A percentile compares a stretch with the other conserved stretches of the same genome.
Evolutionary conservation across 35 echinoderm and acorn worm genomes (phyloP).

Genomic region (Anneissia japonica): DNA sequence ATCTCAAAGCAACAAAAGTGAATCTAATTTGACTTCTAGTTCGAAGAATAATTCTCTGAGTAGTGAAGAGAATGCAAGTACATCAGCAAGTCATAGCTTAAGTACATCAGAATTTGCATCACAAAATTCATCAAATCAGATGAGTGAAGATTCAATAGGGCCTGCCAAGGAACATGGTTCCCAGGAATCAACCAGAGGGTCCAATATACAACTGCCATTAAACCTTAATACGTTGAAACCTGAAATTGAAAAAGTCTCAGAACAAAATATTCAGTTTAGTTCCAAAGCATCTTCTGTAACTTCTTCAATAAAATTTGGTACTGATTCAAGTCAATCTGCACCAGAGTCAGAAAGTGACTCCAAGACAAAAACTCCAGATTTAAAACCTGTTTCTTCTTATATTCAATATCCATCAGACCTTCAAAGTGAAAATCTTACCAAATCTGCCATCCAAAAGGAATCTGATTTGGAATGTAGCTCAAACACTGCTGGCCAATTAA

Average conservation of each 20-base stretch:
- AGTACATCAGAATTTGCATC: not conserved
- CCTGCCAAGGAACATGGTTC: not conserved
- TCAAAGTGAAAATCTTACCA: not conserved
- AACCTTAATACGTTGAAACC: slow-evolving; percentile 28
- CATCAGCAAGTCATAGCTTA: too few species aligned
- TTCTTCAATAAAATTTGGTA: not conserved
- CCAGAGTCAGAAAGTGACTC: not conserved
- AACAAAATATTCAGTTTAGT: not conserved
- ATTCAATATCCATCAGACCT: slow-evolving; percentile 38
- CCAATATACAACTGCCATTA: slow-evolving; percentile 31
- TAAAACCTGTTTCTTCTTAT: slow-evolving; percentile 24
- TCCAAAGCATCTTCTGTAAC: slow-evolving; percentile 19
- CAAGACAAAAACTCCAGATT: not conserved
- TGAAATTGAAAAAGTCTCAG: not conserved
- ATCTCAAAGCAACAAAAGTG: not conserved
- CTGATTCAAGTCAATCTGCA: not conserved
- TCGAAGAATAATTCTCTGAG: not conserved
- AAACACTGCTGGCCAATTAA: not conserved
- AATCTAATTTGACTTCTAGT: not conserved
- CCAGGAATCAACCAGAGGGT: slow-evolving; percentile 10
- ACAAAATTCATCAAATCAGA: not conserved
- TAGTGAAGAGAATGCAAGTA: not conserved
- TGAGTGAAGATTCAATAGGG: not conserved
- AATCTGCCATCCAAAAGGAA: not conserved
- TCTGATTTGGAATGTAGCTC: not conserved